Evolutionary conservation across 2,113 vertebrate species (phyloP).

Genomic region (Ahaetulla prasina): DNA sequence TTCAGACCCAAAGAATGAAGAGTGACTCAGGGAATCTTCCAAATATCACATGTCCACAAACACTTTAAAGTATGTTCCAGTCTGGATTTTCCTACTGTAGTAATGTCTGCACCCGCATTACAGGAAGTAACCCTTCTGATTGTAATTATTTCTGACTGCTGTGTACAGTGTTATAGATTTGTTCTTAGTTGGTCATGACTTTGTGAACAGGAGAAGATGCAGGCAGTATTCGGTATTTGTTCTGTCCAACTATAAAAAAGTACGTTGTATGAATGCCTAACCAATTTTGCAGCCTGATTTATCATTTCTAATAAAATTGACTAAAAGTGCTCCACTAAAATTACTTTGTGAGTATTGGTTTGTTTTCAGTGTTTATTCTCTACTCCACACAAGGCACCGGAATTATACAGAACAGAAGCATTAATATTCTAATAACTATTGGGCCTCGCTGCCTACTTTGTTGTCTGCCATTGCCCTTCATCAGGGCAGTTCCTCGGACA

Average conservation of each 20-base stretch:
- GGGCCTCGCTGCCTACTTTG: background rate
- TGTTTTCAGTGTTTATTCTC: background rate
- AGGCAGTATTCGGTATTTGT: background rate
- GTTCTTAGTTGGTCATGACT: background rate
- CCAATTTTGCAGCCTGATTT: background rate
- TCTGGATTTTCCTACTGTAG: background rate
- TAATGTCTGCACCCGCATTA: background rate
- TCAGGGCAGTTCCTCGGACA: background rate
- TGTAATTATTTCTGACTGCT: background rate
- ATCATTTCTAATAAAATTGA: background rate
- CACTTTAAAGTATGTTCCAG: background rate
- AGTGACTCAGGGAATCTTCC: background rate
- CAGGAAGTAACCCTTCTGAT: background rate
- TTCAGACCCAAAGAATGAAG: background rate
- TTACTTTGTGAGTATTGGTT: background rate
- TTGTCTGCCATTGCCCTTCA: background rate
- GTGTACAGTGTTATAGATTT: background rate
- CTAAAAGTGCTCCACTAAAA: background rate
- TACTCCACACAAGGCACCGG: background rate
- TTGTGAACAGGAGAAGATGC: background rate
- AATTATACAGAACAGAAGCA: background rate
- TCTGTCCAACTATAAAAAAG: background rate
- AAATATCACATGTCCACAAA: background rate
- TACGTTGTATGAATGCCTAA: background rate
- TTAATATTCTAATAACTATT: background rate